phyloP scores from a whole-genome alignment of 1,140 invertebrate species.

The Ips nitidus region DNA sequence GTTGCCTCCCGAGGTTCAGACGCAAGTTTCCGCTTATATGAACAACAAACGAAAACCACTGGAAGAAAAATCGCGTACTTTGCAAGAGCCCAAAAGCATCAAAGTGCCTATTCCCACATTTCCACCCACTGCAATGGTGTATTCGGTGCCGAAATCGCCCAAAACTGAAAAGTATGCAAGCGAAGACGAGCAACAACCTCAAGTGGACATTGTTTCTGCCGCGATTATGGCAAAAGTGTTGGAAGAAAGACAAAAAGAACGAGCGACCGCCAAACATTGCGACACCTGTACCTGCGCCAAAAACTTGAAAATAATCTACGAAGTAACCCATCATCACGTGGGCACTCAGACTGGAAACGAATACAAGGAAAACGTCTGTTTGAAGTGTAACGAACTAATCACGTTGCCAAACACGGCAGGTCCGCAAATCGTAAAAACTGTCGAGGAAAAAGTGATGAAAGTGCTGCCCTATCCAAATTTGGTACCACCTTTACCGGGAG shows the following conservation, averaged over 20 bases:
- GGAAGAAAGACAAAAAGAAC: constrained; percentile 78
- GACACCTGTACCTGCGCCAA: constrained; percentile 75
- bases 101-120: constrained; percentile 82
- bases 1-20: constrained; percentile 88
- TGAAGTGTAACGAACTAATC: constrained; percentile 58
- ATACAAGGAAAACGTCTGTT: constrained; percentile 57
- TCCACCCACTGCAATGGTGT: constrained; percentile 86
- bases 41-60: constrained; percentile 66
- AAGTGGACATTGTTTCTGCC: constrained; percentile 81
- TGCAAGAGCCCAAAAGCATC: constrained; percentile 65
- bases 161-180: constrained; percentile 41
- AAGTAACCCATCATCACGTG: constrained; percentile 59
- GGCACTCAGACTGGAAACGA: constrained; percentile 62
- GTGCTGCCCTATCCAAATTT: constrained; percentile 12
- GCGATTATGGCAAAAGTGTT: constrained; percentile 90
- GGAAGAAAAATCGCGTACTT: constrained; percentile 48
- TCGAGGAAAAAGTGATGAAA: constrained; percentile 22
- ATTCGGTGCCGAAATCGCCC: constrained; percentile 64
- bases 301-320: constrained; percentile 60
- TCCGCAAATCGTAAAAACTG: constrained; percentile 27
- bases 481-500: constrained; percentile 17
- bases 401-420: constrained; percentile 1
- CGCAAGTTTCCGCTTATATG: constrained; percentile 80
- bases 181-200: constrained; percentile 50
- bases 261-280: constrained; percentile 72